A percentile compares a stretch with the other conserved stretches of the same genome.
These are phyloP conservation scores for Scomberomorus guttatus DNA, from an alignment of 2,797 vertebrate species.

Conservation along the genomic window DNA sequence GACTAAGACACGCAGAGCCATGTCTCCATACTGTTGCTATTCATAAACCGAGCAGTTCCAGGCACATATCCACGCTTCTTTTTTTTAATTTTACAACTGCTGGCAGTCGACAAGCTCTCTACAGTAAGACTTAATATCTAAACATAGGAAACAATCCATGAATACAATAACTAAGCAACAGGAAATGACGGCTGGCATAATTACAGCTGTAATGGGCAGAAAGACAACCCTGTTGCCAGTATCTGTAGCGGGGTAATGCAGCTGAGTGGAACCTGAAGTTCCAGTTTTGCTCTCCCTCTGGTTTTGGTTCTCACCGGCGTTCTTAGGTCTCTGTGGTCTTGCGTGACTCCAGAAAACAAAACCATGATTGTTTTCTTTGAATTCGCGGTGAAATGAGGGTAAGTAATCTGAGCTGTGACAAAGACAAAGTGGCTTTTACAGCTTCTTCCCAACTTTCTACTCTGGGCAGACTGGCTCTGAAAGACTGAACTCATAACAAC, in stretches of 20 bases:
- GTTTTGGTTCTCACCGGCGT: conserved; percentile 82
- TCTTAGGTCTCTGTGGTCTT: conserved; percentile 76
- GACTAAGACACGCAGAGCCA: conserved; percentile 28
- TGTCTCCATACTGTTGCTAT: neutral
- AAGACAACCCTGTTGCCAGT: conserved; percentile 54
- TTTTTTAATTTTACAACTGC: neutral
- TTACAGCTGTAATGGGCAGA: conserved; percentile 56
- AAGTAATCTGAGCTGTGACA: conserved; percentile 79
- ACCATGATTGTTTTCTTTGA: conserved; percentile 83
- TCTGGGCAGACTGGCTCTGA: conserved; percentile 9
- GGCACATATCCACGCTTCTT: neutral
- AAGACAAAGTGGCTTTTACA: conserved; percentile 70
- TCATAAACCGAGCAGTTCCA: neutral
- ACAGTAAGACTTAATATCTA: neutral
- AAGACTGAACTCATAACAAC: conserved; percentile 26
- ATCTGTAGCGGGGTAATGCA: conserved; percentile 60
- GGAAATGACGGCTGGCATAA: conserved; percentile 43
- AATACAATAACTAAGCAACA: conserved; percentile 7
- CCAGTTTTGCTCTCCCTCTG: conserved; percentile 78
- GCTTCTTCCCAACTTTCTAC: conserved; percentile 62
- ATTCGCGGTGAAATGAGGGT: conserved; percentile 75
- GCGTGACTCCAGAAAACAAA: conserved; percentile 82
- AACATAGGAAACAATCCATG: conserved; percentile 32
- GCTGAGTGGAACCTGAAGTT: conserved; percentile 79
- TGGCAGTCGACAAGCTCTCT: neutral